Base-by-base conservation (phyloP, 35 echinoderm and acorn worm species). In the Stichopus chloronotus region DNA sequence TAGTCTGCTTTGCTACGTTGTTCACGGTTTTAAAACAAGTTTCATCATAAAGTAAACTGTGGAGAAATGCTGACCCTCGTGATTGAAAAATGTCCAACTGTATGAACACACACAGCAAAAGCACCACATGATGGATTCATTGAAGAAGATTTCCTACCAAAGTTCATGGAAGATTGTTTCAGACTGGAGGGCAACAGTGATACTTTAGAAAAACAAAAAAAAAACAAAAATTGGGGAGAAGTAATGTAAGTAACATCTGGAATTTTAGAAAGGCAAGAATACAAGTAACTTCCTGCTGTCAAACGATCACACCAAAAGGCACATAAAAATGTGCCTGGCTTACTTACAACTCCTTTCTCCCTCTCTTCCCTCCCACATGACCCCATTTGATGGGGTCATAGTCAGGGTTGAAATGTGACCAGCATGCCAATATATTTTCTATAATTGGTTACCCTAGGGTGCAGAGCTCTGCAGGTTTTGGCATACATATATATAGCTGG, bases 341-440 rank as follows among this genome's bases (percentile, higher is more conserved):
- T 14, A 14, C 19, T 74, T 74, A 74, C 2, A 0, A 19, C 69
- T 74, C 30, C 30, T 43, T 43, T 43, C 30, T 43, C 30, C 30
- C 30, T 65, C 69, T 74, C 69, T 74, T 20, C 25, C 56, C 82
- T 85, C 82, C 52, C 57, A 55, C 55, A 7, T 55, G 82, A 85
- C 57, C 82, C 55, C 57, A 85, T 85, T 85, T 85, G 82, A 85
- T 85, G 82, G 82, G 82, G 82, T 85, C 82, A 85, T 53, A 23
- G 82, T 56, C 82, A 85, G 82, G 82, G 55, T 85, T 85, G 82
- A 85, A 85, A 85, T 85, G 82, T 85, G 82, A 85, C 82, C 82
- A 85, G 17, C 57, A 58, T 56, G 58, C 56, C 82, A 85, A 85
- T 85, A 85, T 85, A 85, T 85, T 85, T 85, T 58, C 82, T 58